Base-by-base conservation (phyloP, 2,113 vertebrate genomes). In the Eptesicus fuscus region DNA sequence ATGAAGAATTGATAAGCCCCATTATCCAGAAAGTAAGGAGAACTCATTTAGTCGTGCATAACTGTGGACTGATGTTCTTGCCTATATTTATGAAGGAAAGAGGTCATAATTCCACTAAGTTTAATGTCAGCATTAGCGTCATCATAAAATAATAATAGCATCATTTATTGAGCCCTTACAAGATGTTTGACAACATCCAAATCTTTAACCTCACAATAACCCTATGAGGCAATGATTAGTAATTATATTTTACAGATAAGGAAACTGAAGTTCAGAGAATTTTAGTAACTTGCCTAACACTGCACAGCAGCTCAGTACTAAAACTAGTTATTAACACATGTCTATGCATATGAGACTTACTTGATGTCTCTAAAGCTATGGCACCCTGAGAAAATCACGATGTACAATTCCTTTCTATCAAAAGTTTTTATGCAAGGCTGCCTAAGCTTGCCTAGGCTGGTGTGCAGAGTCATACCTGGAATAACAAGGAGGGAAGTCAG, bases 1-100 rank as follows among this genome's bases (percentile, higher is more conserved):
- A 89, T 76, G 65, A 95, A 96, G 90, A 96, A 96, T 79, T 97
- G 95, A 96, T 97, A 95, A 97, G 84, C n/a, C 44, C 85, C 82
- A 92, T 96, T 96, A 95, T 97, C 93, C 82, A 83, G 88, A 92
- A 97, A 94, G 76, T 74, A 92, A 97, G 40, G 25, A 95, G 63
- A 85, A 88, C 30, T 88, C 83, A 82, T 91, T 95, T 90, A 93
- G 69, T 67, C 84, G 32, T 82, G 25, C 69, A 53, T 76, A 96
- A 90, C 76, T 93, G 13, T 56, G 40, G 25, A 56, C 47, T 85
- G 35, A 71, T 71, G 37, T 47, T 92, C 95, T 56, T 85, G 82
- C 69, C 61, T 90, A 10, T 88, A 92, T 49, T 95, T 92, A 85
- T 56, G 32, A 35, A 92, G 23, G 44, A 4, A 82, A 6, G 49